Percentiles rank a stretch among this genome's conserved stretches.
Evolutionary conservation across 2,888 invertebrate species (phyloP).

Genomic region (Drosophila bunnanda): DNA sequence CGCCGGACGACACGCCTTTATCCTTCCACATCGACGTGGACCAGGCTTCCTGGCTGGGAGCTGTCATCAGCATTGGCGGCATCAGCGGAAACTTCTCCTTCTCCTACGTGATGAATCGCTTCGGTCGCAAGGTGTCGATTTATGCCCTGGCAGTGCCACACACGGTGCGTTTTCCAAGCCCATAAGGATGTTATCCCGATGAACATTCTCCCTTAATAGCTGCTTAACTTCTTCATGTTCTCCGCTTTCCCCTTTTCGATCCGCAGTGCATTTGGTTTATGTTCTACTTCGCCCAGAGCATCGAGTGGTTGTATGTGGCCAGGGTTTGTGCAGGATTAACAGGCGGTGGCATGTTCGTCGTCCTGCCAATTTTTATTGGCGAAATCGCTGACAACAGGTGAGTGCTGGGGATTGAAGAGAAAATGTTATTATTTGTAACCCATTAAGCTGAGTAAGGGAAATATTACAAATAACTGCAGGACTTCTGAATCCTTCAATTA

Average conservation of each 20-base stretch:
- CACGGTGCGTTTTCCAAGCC: slow-evolving; percentile 68
- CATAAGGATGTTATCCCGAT: not conserved
- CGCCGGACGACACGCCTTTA: slow-evolving; percentile 68
- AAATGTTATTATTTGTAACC: not conserved
- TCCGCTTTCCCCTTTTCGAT: not conserved
- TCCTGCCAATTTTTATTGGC: slow-evolving; percentile 82
- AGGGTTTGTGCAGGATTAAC: slow-evolving; percentile 79
- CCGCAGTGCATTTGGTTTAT: slow-evolving; percentile 80
- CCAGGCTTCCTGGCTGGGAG: slow-evolving; percentile 83
- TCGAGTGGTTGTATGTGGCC: slow-evolving; percentile 81
- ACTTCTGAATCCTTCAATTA: not conserved
- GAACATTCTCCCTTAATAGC: not conserved
- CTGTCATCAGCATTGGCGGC: slow-evolving; percentile 79
- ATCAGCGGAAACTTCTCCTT: slow-evolving; percentile 79
- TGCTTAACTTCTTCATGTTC: not conserved
- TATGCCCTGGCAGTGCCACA: slow-evolving; percentile 80
- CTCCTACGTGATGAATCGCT: slow-evolving; percentile 72
- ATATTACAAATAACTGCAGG: not conserved
- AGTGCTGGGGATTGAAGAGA: slow-evolving; percentile 40
- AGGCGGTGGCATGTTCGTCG: slow-evolving; percentile 82
- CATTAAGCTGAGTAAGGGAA: too few relatives aligned
- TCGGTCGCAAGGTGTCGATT: slow-evolving; percentile 80
- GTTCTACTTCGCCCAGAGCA: slow-evolving; percentile 75
- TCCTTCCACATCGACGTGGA: slow-evolving; percentile 72
- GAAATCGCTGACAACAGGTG: slow-evolving; percentile 83